phyloP scores from a whole-genome alignment of 2,797 vertebrate species.

The Zalophus californianus region DNA sequence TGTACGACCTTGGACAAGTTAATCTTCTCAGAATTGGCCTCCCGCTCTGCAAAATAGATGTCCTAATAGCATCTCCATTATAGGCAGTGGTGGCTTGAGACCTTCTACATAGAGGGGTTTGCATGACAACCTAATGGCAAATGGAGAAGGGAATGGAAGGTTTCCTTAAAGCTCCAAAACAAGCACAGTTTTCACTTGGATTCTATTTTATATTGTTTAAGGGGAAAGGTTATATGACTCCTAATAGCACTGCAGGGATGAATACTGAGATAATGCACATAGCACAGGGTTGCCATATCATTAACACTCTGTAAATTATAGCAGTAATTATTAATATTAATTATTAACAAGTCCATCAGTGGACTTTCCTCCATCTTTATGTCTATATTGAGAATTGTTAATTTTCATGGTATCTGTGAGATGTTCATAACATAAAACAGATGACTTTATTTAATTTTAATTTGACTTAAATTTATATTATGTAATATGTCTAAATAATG shows the following conservation, averaged over 20 bases:
- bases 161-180: neutral
- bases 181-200: neutral
- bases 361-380: neutral
- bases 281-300: neutral
- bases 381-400: neutral
- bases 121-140: neutral
- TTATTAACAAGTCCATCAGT: neutral
- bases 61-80: neutral
- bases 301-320: neutral
- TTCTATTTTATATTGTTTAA: neutral
- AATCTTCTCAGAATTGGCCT: neutral
- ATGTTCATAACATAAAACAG: neutral
- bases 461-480: slow-evolving; percentile 36
- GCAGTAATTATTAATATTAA: neutral
- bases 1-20: neutral
- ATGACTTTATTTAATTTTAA: slow-evolving; percentile 54
- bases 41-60: neutral
- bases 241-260: neutral
- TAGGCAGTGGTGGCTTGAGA: neutral
- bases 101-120: neutral
- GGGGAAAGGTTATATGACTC: neutral
- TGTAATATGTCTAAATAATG: neutral
- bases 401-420: neutral
- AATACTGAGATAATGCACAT: neutral
- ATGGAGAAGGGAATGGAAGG: neutral